Evolutionary conservation across 2,797 vertebrate genomes (phyloP), one percentile per base, ranked within the genome.

Genomic region (Arnoldichthys spilopterus): DNA sequence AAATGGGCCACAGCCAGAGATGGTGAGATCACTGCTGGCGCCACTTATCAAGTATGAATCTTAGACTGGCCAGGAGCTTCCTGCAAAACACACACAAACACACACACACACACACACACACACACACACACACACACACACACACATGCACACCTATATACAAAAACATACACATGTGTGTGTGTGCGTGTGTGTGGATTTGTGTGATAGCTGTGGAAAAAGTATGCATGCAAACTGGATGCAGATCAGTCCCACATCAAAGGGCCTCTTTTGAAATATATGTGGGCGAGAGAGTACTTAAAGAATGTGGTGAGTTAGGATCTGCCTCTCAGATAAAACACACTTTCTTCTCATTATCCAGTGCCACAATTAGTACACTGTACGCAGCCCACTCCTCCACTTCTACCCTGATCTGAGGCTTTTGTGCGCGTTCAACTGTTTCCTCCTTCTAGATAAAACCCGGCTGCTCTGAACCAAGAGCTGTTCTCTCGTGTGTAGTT

Each of bases 21-120:
- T 77, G 45, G 66, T 80, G 82, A 86, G 77, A 77, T 86, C 78
- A 81, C 59, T 22, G 26, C 77, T 88, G 92, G 92, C 91, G 91
- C 92, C 91, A 85, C 90, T 92, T 93, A 93, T 94, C 92, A 88
- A 83, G 64, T 74, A 87, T 79, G 89, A 89, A 94, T 94, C 93
- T 92, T 87, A 86, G 88, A 87, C 87, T 90, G 87, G 90, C 85
- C 88, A 86, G 86, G 91, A 90, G 78, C 82, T 81, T 81, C 78
- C 77, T 77, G 66, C 74, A 61, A 22, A 51, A 74, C 49, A 69
- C 67, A 66, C 37, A 56, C 77, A 79, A 71, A 51, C 62, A 49
- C 43, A 49, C 40, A 26, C 66, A 28, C 66, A 28, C 64, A 28
- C 64, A 20, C 45, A 32, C 45, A 51, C 66, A 28, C 24, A 1